Evolutionary conservation across 2,113 vertebrate genomes (phyloP).

Genomic region (Camelus bactrianus): DNA sequence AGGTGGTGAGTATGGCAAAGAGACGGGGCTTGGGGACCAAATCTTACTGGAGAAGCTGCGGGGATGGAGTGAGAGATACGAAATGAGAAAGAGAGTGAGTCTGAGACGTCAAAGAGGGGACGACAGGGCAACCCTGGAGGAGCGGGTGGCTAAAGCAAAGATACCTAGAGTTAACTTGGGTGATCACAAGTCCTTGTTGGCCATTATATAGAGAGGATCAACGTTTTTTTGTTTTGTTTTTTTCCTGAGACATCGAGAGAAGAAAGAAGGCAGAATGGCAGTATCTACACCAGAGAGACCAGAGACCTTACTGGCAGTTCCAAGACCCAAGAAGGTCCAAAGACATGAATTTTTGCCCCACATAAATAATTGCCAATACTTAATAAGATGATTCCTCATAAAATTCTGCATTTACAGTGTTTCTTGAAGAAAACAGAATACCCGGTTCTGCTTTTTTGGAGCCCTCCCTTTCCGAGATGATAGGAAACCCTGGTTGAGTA

Average conservation of each 20-base stretch:
- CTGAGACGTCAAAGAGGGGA: background rate
- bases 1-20: background rate
- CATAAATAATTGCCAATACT: background rate
- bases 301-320: too few species aligned
- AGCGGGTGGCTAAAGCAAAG: background rate
- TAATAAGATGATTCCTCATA: background rate
- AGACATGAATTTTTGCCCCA: background rate
- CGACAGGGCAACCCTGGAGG: too few species aligned
- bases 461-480: background rate
- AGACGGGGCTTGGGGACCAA: background rate
- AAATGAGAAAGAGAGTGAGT: too few species aligned
- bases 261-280: background rate
- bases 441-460: background rate
- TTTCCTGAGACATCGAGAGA: background rate
- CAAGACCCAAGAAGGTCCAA: background rate
- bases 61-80: background rate
- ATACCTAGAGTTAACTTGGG: background rate
- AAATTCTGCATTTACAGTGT: background rate
- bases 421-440: background rate
- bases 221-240: fast-evolving
- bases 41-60: background rate
- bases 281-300: background rate
- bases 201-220: background rate
- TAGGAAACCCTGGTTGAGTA: background rate
- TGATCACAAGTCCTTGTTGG: too few species aligned